Evolutionary conservation across 2,888 invertebrate species (phyloP).

Genomic region (Drosophila kambysellisi): DNA sequence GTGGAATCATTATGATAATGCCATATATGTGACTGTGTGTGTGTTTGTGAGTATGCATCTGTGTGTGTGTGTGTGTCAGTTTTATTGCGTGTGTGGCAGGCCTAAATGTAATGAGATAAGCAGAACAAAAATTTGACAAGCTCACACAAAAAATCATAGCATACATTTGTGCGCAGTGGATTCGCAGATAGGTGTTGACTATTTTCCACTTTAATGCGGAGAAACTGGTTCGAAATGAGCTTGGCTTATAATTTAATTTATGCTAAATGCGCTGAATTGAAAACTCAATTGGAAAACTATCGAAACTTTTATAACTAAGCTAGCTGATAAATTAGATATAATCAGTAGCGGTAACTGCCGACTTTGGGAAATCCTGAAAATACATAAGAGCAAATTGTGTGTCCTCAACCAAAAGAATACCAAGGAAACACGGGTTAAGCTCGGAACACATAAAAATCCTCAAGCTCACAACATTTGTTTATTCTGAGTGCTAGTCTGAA

Average conservation of each 20-base stretch:
- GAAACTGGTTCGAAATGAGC: not conserved
- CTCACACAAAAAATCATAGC: conserved; percentile 35
- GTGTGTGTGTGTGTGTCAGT: not conserved
- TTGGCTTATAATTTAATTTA: not conserved
- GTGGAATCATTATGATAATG: conserved; percentile 63
- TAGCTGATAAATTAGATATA: not conserved
- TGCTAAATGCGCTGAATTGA: not conserved
- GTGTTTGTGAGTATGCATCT: not conserved
- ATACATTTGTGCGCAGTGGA: conserved; percentile 37
- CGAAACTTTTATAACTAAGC: not conserved
- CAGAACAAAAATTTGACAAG: conserved; percentile 3
- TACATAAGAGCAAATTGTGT: not conserved
- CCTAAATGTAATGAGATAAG: conserved; percentile 13
- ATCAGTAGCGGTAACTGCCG: not conserved
- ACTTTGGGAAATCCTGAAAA: not conserved
- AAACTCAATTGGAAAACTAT: not conserved
- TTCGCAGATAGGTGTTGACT: conserved; percentile 2
- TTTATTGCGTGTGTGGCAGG: not conserved
- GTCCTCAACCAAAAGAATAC: not conserved
- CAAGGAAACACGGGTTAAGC: not conserved
- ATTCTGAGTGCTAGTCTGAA: not conserved
- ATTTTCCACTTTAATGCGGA: too few species aligned
- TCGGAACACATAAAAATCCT: not conserved
- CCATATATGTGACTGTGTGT: not conserved
- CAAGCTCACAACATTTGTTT: not conserved